These are phyloP conservation scores for Mormyrus iriodes DNA, from an alignment of 2,113 vertebrate genomes.

Conservation along the genomic window DNA sequence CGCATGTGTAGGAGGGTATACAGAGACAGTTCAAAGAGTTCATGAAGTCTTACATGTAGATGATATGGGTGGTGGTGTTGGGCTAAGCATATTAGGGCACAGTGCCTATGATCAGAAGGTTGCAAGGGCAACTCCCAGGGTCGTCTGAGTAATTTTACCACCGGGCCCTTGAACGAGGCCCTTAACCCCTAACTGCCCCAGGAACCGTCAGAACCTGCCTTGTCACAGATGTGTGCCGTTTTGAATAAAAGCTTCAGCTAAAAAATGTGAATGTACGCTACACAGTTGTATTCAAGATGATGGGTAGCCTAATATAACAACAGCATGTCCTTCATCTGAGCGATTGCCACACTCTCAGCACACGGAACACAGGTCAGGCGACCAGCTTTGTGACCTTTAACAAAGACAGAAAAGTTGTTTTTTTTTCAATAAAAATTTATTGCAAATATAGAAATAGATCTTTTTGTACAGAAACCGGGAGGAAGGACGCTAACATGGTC, in stretches of 20 bases:
- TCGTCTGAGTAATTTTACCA: not conserved
- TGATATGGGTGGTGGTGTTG: not conserved
- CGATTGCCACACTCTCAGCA: not conserved
- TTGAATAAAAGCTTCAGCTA: not conserved
- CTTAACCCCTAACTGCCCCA: not conserved
- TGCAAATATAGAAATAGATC: slow-evolving; percentile 76
- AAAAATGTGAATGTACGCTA: not conserved
- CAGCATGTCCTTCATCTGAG: not conserved
- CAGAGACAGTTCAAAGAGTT: not conserved
- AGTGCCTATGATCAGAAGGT: not conserved
- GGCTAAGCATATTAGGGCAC: not conserved
- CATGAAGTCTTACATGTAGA: not conserved
- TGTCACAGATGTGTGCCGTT: not conserved
- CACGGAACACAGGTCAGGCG: not conserved
- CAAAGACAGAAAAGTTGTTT: slow-evolving; percentile 6
- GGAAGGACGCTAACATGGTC: slow-evolving; percentile 46
- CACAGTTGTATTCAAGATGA: not conserved
- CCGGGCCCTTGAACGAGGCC: not conserved
- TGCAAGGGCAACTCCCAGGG: not conserved
- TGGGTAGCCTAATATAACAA: not conserved
- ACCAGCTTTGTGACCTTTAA: not conserved
- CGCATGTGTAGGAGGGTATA: too few relatives aligned
- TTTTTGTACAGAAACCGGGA: slow-evolving; percentile 67
- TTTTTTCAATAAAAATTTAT: slow-evolving; percentile 66
- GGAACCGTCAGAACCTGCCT: not conserved